These are phyloP conservation scores for Rhynchotus rufescens DNA, from an alignment of 2,797 vertebrate genomes.

Conservation along the genomic window DNA sequence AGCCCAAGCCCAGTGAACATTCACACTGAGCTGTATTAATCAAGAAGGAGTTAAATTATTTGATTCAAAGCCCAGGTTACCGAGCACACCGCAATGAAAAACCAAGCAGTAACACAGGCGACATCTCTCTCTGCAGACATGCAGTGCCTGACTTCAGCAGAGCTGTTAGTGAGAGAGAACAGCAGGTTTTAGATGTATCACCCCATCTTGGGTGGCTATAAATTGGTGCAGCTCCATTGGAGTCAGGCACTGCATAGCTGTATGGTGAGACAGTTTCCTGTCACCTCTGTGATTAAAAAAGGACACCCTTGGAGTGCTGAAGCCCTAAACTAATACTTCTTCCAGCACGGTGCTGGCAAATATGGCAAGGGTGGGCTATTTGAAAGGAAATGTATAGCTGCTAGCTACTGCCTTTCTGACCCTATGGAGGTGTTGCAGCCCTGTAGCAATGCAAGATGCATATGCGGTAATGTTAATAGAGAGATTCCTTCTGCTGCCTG, in stretches of 20 bases:
- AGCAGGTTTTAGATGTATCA: background rate
- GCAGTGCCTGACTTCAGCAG: background rate
- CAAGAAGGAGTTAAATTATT: background rate
- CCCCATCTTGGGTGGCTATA: background rate
- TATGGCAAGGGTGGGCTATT: background rate
- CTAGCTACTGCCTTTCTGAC: background rate
- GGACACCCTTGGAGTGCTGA: background rate
- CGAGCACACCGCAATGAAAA: background rate
- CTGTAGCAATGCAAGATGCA: background rate
- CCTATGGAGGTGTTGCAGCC: background rate
- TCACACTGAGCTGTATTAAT: background rate
- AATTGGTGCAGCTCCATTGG: background rate
- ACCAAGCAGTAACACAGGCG: background rate
- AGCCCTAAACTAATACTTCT: conserved; percentile 5
- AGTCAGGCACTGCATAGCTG: background rate
- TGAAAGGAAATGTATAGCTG: background rate
- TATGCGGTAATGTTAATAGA: background rate
- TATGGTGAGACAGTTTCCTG: background rate
- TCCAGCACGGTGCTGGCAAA: background rate
- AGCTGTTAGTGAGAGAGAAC: background rate
- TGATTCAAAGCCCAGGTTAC: background rate
- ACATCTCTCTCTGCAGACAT: background rate
- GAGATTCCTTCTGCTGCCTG: background rate
- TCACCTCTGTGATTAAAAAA: conserved; percentile 6
- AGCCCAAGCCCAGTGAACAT: background rate